A percentile compares a stretch with the other conserved stretches of the same genome.
Evolutionary conservation across 2,888 invertebrate species (phyloP).

Genomic region (Hermaeophaga mercurialis): DNA sequence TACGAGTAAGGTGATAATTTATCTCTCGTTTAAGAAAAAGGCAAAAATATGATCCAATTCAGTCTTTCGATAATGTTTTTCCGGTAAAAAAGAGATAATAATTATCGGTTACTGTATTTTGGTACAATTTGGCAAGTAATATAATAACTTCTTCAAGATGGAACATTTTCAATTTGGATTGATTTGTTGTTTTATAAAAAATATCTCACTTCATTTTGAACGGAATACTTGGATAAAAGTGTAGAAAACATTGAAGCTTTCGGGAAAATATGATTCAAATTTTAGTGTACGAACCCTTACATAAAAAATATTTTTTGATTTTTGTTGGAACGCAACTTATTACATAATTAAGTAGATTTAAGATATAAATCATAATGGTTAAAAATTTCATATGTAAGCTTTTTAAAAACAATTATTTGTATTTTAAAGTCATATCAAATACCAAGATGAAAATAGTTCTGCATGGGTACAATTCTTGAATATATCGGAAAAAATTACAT

Average conservation of each 20-base stretch:
- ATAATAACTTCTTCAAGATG: too few species aligned
- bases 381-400: slow-evolving; percentile 4
- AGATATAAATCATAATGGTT: not conserved
- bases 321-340: slow-evolving; percentile 4
- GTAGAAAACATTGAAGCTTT: not conserved
- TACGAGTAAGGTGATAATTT: slow-evolving; percentile 10
- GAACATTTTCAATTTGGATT: too few species aligned
- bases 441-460: not conserved
- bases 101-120: slow-evolving; percentile 7
- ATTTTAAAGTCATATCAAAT: too few species aligned
- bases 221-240: too few species aligned
- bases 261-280: slow-evolving; percentile 3
- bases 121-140: too few species aligned
- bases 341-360: slow-evolving; percentile 3
- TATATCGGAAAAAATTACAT: not conserved
- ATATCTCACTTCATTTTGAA: too few species aligned
- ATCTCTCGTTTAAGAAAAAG: slow-evolving; percentile 13
- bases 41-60: slow-evolving; percentile 9
- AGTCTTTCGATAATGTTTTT: slow-evolving; percentile 15
- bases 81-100: slow-evolving; percentile 3
- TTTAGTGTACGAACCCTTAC: slow-evolving; percentile 2
- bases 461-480: not conserved
- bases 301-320: not conserved
- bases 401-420: too few species aligned
- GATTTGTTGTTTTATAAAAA: too few species aligned